Conservation (phyloP, 2,797 vertebrate species). For the Telmatherina bonti region DNA sequence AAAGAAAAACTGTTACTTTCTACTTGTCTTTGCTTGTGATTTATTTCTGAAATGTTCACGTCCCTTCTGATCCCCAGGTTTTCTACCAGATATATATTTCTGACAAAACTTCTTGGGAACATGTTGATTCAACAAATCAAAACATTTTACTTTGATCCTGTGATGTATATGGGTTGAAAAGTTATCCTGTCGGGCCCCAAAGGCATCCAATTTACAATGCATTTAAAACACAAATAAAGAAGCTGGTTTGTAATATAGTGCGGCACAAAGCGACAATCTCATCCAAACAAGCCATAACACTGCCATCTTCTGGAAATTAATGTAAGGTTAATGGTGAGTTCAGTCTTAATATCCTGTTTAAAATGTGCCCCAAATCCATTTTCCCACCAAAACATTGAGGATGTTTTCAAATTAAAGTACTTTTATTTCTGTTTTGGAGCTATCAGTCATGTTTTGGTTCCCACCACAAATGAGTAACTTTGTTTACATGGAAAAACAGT, state of each 20-base stretch:
- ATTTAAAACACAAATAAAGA: conserved; percentile 19
- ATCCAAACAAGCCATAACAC: conserved; percentile 45
- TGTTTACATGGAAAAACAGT: not conserved
- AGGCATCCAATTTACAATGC: conserved; percentile 12
- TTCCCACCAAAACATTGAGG: conserved; percentile 60
- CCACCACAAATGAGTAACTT: not conserved
- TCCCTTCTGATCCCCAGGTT: not conserved
- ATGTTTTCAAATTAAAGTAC: conserved; percentile 47
- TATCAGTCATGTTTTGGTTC: conserved; percentile 29
- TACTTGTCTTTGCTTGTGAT: conserved; percentile 2
- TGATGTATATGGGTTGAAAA: conserved; percentile 5
- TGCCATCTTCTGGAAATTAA: conserved; percentile 61
- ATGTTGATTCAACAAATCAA: conserved; percentile 13
- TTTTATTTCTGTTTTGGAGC: conserved; percentile 37
- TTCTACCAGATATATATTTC: conserved; percentile 12
- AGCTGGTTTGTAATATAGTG: conserved; percentile 31
- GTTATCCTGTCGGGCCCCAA: conserved; percentile 12
- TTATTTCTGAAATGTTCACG: conserved; percentile 3
- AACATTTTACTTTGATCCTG: conserved; percentile 30
- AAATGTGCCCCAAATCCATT: conserved; percentile 42
- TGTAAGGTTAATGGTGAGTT: conserved; percentile 69
- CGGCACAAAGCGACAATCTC: conserved; percentile 38
- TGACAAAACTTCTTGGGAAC: conserved; percentile 11
- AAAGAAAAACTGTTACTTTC: conserved; percentile 1
- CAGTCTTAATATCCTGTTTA: conserved; percentile 71